Evolutionary conservation across 2,113 vertebrate genomes (phyloP).

Genomic region (Phocoena phocoena): DNA sequence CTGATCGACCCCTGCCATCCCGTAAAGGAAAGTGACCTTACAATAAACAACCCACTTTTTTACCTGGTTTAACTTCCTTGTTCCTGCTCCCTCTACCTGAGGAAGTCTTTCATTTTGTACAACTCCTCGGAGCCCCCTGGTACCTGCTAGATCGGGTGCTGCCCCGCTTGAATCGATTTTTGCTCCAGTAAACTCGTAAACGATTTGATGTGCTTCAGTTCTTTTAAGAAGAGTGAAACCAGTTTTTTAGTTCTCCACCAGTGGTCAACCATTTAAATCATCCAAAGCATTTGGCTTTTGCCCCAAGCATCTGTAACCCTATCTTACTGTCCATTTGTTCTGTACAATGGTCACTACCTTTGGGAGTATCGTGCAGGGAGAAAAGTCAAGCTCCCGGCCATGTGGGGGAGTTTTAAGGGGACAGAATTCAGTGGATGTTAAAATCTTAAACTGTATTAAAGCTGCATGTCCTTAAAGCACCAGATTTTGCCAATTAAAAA

Average conservation of each 20-base stretch:
- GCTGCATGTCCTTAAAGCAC: not conserved
- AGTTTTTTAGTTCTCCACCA: not conserved
- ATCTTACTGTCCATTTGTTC: not conserved
- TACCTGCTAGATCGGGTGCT: not conserved
- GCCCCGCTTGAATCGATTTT: not conserved
- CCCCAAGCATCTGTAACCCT: not conserved
- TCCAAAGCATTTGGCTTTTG: not conserved
- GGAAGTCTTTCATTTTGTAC: not conserved
- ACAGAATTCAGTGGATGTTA: not conserved
- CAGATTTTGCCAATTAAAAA: constrained; percentile 37
- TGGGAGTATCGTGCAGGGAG: not conserved
- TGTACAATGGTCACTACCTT: not conserved
- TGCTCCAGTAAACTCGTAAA: not conserved
- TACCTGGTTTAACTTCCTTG: not conserved
- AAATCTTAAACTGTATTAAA: not conserved
- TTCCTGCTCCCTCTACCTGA: not conserved
- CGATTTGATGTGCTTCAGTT: not conserved
- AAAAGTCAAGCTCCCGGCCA: not conserved
- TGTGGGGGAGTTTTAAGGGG: not conserved
- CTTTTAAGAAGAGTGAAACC: not conserved
- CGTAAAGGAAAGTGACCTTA: not conserved
- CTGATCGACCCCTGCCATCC: not conserved
- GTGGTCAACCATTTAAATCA: not conserved
- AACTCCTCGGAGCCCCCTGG: not conserved
- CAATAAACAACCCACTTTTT: not conserved